Conservation (phyloP, 2,888 invertebrate species). For the Cepaea hortensis region DNA sequence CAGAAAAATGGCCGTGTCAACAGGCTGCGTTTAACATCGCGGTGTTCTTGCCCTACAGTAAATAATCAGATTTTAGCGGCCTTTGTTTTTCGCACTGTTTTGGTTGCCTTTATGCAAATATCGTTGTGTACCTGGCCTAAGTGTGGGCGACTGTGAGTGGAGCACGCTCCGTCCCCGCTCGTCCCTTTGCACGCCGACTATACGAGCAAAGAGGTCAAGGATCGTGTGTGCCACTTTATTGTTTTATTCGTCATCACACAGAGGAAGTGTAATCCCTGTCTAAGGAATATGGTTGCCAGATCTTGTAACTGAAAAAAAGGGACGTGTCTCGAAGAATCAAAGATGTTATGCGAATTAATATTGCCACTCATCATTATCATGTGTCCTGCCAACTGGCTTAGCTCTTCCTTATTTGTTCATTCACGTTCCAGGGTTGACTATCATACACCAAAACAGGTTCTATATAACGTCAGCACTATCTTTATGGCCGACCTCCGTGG, state of each 20-base stretch:
- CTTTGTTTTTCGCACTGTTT: constrained; percentile 39
- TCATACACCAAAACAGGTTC: no score
- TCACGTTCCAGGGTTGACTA: no score
- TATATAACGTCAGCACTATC: no score
- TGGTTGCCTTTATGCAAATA: constrained; percentile 21
- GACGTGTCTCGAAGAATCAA: no score
- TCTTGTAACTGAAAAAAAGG: no score
- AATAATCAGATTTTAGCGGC: constrained; percentile 31
- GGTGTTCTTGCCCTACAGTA: constrained; percentile 24
- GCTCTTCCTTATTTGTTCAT: no score
- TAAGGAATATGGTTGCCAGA: no score
- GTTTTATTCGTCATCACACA: not conserved
- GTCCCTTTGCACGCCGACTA: constrained; percentile 3
- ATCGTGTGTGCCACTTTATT: not conserved
- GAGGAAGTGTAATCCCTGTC: no score
- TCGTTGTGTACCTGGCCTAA: constrained; percentile 35
- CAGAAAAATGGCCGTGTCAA: constrained; percentile 37
- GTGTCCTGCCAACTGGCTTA: no score
- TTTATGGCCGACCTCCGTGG: no score
- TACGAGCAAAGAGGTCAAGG: not conserved
- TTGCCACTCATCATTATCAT: no score
- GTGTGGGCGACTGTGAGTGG: constrained; percentile 21
- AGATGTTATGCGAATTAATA: no score
- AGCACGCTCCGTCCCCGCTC: constrained; percentile 15
- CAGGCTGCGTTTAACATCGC: constrained; percentile 32